Base-by-base conservation (phyloP, 1,140 invertebrate genomes). In the Bactericera cockerelli region DNA sequence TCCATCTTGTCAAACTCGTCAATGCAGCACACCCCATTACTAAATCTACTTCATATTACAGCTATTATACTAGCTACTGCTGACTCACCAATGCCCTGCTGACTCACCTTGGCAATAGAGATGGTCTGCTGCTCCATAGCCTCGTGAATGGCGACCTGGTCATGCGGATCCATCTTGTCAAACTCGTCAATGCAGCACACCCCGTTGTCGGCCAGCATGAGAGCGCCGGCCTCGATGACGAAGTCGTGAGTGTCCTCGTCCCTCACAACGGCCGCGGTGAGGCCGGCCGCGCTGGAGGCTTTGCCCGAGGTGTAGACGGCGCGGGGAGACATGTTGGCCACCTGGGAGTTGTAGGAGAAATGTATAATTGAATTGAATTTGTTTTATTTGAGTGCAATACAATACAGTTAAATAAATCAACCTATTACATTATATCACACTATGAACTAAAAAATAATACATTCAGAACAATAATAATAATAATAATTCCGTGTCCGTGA, bases 101-200 rank as follows among this genome's bases (percentile, higher is more conserved):
- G 56, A 61, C 36, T 64, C 67, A 82, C 81, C 75, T 99, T 98
- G 0, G 97, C 95, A 57, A 99, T 83, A 1, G 94, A 97, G 68
- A 99, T 99, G 0, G 96, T 99, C 74, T 99, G 97, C 70, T 99
- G 97, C 79, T 99, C 97, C 97, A 99, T 99, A 54, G 96, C 97
- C 77, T 99, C 97, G 73, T 99, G 96, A 69, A 98, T 99, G 25
- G 97, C 96, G 4, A 99, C 94, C 73, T 98, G 95, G 79, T 99
- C 96, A 60, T 83, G 82, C 1, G 79, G 78, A 71, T 99, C 96
- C 97, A 99, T 99, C 77, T 99, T 99, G 69, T 99, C 97, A 74
- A 99, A 99, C 75, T 99, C 96, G 70, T 99, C 96, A 65, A 99
- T 99, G 70, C 96, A 99, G 71, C 96, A 99, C 26, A 99, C 89